Base-by-base conservation (phyloP, 2,888 invertebrate species). In the Caenorhabditis macrosperma region DNA sequence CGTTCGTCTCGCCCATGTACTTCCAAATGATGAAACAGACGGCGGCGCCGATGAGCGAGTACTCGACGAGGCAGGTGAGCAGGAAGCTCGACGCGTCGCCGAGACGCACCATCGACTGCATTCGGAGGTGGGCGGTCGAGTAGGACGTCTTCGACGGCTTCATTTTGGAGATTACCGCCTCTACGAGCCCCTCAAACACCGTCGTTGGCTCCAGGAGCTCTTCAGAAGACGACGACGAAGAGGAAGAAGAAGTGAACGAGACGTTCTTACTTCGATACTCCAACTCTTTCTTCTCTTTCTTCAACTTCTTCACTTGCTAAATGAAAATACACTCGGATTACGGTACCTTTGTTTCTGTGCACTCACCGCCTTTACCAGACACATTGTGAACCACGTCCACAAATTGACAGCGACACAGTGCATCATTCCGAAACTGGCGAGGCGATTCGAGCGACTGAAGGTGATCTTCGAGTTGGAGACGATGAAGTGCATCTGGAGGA, bases 401-500 rank as follows among this genome's bases (percentile, higher is more conserved):
- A 89, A 57, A 72, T 89, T 89, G 22, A 88, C 87, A 10, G 89
- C 86, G 1, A 88, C 68, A 41, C 88, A 78, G 54, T 89, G 89
- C 88, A 90, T 90, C 63, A 87, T 84, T 12, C 89, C 89, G 26
- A 88, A 83, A 48, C 88, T 89, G 17, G 85, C 86, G 12, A 87
- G 46, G 12, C 79, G 72, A 52, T 83, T 82, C 2, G 83, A 84
- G 2, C 85, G 81, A 3, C 67, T 63, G 44, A 89, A 85, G 7
- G 84, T 77, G 22, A 89, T 82, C 84, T 88, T 90, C 9, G 90
- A 89, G 72, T 90, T 90, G 61, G 87, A 87, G 69, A 90, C 90
- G 46, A 90, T 85, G 78, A 90, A 90, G 61, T 90, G 90, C 87
- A 90, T 88, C 76, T 90, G 90, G 20, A 90, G 67, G 80, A 90